Evolutionary conservation across 2,888 invertebrate genomes (phyloP).

Genomic region (Caenorhabditis sp.): DNA sequence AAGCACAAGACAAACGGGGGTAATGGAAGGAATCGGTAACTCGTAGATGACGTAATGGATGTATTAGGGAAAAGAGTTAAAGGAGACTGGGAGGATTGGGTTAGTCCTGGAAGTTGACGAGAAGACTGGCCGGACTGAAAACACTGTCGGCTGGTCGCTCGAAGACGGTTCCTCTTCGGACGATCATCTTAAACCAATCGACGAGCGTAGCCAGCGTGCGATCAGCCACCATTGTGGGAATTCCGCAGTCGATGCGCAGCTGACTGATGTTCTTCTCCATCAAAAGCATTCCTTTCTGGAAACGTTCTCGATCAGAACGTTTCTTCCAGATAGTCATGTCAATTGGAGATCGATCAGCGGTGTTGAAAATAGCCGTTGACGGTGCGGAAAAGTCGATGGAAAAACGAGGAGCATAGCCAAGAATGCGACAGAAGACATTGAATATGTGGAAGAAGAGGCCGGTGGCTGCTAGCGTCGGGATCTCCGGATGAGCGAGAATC

Average conservation of each 20-base stretch:
- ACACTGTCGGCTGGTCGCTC: slow-evolving; percentile 10
- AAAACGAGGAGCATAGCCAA: slow-evolving; percentile 1
- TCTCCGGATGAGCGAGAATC: slow-evolving; percentile 14
- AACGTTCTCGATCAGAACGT: slow-evolving; percentile 14
- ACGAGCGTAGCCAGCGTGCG: slow-evolving; percentile 1
- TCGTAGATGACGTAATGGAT: too few species aligned
- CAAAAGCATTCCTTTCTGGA: not conserved
- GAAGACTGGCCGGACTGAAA: slow-evolving; percentile 14
- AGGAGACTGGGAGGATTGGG: not conserved
- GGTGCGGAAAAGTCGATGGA: not conserved
- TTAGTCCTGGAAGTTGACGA: slow-evolving; percentile 1
- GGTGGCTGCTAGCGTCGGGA: not conserved
- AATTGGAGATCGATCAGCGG: too few species aligned
- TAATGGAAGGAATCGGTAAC: not conserved
- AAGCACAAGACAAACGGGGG: not conserved
- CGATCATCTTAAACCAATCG: slow-evolving; percentile 13
- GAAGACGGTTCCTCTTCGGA: not conserved
- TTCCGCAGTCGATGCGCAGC: slow-evolving; percentile 16
- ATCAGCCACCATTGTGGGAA: slow-evolving; percentile 19
- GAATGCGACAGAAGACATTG: slow-evolving; percentile 5
- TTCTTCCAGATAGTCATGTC: slow-evolving; percentile 28
- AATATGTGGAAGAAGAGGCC: slow-evolving; percentile 2
- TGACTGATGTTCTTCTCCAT: slow-evolving; percentile 18
- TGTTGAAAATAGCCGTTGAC: too few species aligned
- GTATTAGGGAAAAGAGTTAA: not conserved